Evolutionary conservation across 2,797 vertebrate species (phyloP).

Genomic region (Falco rusticolus): DNA sequence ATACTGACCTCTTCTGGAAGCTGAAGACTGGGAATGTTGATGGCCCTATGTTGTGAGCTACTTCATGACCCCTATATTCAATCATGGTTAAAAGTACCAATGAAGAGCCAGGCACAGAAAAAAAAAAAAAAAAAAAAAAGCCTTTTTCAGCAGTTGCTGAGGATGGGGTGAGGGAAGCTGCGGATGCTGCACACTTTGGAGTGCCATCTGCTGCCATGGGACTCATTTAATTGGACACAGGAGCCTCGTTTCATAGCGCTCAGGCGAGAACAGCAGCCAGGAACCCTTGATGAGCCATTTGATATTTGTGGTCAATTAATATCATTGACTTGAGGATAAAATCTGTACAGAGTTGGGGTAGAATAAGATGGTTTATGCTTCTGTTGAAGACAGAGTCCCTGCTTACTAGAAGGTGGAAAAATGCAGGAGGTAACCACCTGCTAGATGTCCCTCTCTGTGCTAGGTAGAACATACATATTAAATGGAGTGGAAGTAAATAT

Average conservation of each 20-base stretch:
- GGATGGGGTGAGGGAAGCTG: not conserved
- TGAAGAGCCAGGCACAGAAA: not conserved
- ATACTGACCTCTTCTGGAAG: not conserved
- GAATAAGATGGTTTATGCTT: not conserved
- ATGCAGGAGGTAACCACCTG: not conserved
- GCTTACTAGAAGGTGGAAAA: not conserved
- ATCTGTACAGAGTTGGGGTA: not conserved
- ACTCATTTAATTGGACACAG: accelerated
- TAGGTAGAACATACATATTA: not conserved
- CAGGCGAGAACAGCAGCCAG: accelerated
- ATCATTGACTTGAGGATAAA: not conserved
- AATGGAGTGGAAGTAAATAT: not conserved
- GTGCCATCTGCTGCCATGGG: constrained; percentile 59
- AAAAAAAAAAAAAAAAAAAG: not conserved
- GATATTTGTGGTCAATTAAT: not conserved
- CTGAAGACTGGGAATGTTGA: not conserved
- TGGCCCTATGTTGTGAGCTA: not conserved
- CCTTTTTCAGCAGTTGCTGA: not conserved
- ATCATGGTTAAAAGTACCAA: not conserved
- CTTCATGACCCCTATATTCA: not conserved
- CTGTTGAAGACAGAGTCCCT: not conserved
- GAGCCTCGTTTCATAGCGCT: not conserved
- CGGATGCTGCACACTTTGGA: not conserved
- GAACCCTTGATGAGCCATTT: not conserved
- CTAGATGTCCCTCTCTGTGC: not conserved